Evolutionary conservation across 1,140 invertebrate genomes (phyloP).

Genomic region (Caenorhabditis briggsae): DNA sequence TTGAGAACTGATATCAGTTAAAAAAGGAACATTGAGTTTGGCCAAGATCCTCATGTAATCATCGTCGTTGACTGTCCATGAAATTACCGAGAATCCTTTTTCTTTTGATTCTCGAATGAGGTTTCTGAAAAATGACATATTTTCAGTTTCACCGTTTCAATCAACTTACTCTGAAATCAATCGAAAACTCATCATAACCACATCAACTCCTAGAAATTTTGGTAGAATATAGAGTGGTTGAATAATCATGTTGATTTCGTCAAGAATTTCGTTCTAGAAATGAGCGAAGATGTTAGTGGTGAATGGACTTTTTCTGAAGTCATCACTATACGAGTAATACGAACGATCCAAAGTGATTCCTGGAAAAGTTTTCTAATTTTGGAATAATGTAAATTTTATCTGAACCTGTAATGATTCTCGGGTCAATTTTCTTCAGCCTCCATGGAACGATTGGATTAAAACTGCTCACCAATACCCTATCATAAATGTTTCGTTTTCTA

Average conservation of each 20-base stretch:
- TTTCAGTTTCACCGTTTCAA: background rate
- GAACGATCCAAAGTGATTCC: constrained; percentile 22
- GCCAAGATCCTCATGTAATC: constrained; percentile 50
- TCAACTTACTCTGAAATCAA: constrained; percentile 6
- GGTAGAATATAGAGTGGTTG: constrained; percentile 44
- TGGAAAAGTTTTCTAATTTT: background rate
- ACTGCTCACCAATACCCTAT: constrained; percentile 56
- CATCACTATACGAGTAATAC: constrained; percentile 29
- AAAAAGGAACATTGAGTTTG: constrained; percentile 41
- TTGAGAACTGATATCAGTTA: constrained; percentile 49
- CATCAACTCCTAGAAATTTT: constrained; percentile 59
- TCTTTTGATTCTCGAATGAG: constrained; percentile 9
- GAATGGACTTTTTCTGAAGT: background rate
- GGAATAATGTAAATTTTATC: background rate
- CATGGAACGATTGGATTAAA: constrained; percentile 60
- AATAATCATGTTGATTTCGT: constrained; percentile 36
- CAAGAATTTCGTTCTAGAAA: constrained; percentile 42
- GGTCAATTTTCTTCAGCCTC: constrained; percentile 46
- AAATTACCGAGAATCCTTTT: constrained; percentile 37
- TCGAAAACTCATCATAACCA: constrained; percentile 37
- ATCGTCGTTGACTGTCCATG: constrained; percentile 59
- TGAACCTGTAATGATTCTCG: constrained; percentile 57
- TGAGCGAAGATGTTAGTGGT: constrained; percentile 24
- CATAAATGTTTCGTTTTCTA: constrained; percentile 23
- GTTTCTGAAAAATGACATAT: constrained; percentile 7